Evolutionary conservation across 2,888 invertebrate genomes (phyloP), one percentile per base, ranked within the genome.

Genomic region (Lordiphosa fenestrarum): DNA sequence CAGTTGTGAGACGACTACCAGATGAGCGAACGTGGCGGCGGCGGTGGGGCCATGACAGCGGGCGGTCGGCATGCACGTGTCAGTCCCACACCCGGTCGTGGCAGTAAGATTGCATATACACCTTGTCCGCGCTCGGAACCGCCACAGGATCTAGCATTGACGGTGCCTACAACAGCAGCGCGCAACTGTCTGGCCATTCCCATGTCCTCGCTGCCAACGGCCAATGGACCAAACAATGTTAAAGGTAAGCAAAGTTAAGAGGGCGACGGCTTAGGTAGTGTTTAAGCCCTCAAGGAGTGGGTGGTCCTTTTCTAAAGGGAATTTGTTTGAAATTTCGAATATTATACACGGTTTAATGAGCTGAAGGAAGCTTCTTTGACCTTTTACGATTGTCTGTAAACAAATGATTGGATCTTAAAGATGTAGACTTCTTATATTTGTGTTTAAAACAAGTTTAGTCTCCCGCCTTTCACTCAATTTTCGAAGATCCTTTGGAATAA

Each of bases 101-200:
- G 89, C 53, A 87, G 88, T 58, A 87, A 88, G 72, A 85, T 89
- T 59, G 90, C 90, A 30, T 90, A 90, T 65, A 84, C 89, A 60
- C 87, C 89, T 52, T 90, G 90, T 69, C 90, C 90, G 37, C 86
- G 88, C 69, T 85, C 85, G 13, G 90, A 90, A 71, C 87, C 87
- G 35, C 88, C 88, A 13, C 88, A 89, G 54, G 88, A 89, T 68
- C 81, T 87, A 48, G 84, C 87, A 36, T 66, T 86, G 73, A 37
- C 66, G 38, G 49, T 66, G 9, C 38, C 84, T 25, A 56, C 53
- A 13, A 53, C 69, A 23, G 52, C 61, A 41, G 71, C 76, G 23
- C 83, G 88, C 55, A 89, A 89, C 59, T 89, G 89, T 61, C 73
- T 90, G 55, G 89, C 90, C 64, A 89, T 90, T 66, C 90, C 89